Evolutionary conservation across 1,140 invertebrate species (phyloP), one percentile per base, ranked within the genome.

Genomic region (Tenebrio molitor): DNA sequence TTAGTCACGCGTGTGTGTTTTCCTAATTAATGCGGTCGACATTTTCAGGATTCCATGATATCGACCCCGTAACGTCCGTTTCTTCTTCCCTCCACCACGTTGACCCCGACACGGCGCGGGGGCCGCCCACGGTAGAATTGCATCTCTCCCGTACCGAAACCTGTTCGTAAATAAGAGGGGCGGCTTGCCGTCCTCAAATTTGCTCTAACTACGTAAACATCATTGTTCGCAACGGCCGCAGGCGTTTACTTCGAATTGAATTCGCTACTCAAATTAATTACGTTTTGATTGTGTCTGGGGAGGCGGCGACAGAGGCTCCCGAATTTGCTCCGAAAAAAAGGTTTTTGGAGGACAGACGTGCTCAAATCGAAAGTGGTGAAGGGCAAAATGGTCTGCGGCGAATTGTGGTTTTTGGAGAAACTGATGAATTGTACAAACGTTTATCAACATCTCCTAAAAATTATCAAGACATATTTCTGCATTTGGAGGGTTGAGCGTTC

Each of bases 81-180:
- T 12, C 12, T 2, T n/a, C 36, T n/a, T 39, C 12, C n/a, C n/a
- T 33, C 29, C 29, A 4, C 36, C 12, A 3, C n/a, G 25, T 29
- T 12, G 36, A 39, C 36, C 36, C 36, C 36, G 12, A 29, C 25
- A n/a, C n/a, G n/a, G n/a, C n/a, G n/a, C n/a, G 3, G 25, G 25
- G n/a, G 36, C 5, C 36, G 36, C 12, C 36, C 25, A 29, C 25
- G 25, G n/a, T 2, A 12, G 12, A 39, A 39, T 39, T 39, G 36
- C 36, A 39, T 39, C 36, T 39, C 36, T 39, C 36, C 36, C 12
- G 36, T 39, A n/a, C 12, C 29, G 50, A 58, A 58, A 58, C 50
- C 50, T 58, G 50, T 58, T 33, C 50, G 50, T 58, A 58, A 58
- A 58, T 58, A 58, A 58, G 50, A 29, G 50, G 50, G 21, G 50